These are phyloP conservation scores for Spilosoma lubricipeda DNA, from an alignment of 2,888 invertebrate species.

Conservation along the genomic window DNA sequence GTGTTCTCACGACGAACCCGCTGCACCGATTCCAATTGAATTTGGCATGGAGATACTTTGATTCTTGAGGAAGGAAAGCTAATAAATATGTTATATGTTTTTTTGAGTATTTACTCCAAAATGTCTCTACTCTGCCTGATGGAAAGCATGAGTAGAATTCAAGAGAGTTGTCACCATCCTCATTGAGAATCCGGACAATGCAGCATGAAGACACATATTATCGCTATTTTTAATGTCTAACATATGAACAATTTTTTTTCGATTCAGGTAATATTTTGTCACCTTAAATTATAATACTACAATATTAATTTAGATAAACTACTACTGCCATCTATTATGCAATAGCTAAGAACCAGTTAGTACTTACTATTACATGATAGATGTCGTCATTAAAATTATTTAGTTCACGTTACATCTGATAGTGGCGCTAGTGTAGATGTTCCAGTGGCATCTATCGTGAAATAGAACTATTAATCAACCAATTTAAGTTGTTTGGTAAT, in stretches of 20 bases:
- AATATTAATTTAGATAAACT: conserved; percentile 1
- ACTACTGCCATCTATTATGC: conserved; percentile 46
- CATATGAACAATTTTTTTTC: not conserved
- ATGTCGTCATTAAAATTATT: conserved; percentile 27
- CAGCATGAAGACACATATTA: too few species aligned
- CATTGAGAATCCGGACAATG: too few species aligned
- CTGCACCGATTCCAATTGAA: too few species aligned
- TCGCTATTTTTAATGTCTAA: not conserved
- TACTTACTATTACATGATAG: conserved; percentile 39
- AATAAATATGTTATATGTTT: too few species aligned
- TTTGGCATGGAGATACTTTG: too few species aligned
- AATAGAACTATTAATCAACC: conserved; percentile 51
- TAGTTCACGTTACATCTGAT: conserved; percentile 32
- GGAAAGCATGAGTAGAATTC: too few species aligned
- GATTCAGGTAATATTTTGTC: not conserved
- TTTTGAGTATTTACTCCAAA: too few species aligned
- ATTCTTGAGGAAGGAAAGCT: too few species aligned
- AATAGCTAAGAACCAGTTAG: conserved; percentile 32
- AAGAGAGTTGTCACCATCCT: too few species aligned
- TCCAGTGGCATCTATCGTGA: conserved; percentile 57
- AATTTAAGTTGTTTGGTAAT: not conserved
- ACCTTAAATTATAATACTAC: not conserved
- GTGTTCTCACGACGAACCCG: too few species aligned
- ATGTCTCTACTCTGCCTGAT: too few species aligned
- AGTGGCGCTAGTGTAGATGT: conserved; percentile 33